Base-by-base conservation (phyloP, 2,113 vertebrate genomes). In the Sceloporus tristichus region DNA sequence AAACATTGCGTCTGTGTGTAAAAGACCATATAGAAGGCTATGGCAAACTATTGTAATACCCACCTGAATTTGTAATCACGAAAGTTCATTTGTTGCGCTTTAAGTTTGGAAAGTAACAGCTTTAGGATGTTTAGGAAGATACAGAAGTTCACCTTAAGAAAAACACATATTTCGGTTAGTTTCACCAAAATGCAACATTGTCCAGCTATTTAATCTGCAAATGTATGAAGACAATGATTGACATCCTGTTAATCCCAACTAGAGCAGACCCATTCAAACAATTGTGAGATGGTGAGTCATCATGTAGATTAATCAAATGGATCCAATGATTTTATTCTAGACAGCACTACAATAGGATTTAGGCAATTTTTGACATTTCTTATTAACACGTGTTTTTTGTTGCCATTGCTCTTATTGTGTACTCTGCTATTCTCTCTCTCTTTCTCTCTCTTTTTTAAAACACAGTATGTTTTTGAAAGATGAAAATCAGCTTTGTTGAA, bases 41-140 rank as follows among this genome's bases (percentile, higher is more conserved):
- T 81, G 23, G 34, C 21, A 25, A 23, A 65, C 59, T 62, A 18
- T 78, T 34, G 2, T 27, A 75, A 78, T 65, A 87, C 94, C 48
- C 95, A 99, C 99, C 99, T 99, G 97, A 98, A 98, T 95, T 98
- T 98, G 95, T 99, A 99, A 94, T 99, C 98, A 23, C 97, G 98
- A 87, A 98, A 99, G 89, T 95, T 98, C 96, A 97, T 96, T 92
- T 98, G 98, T 90, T 98, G 98, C 70, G 98, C 98, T 95, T 98
- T 98, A 80, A 99, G 96, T 92, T 99, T 99, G 80, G 98, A 99
- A 90, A 98, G 96, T 90, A 99, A 92, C 94, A 99, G 97, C 95
- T 97, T 98, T 91, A 99, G 96, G 42, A 99, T 98, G 95, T 98
- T 99, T 92, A 99, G 94, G 95, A 99, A 99, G 92, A 99, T 98